Conservation (phyloP, 2,888 invertebrate species). For the Pachycephus smyrnensis region DNA sequence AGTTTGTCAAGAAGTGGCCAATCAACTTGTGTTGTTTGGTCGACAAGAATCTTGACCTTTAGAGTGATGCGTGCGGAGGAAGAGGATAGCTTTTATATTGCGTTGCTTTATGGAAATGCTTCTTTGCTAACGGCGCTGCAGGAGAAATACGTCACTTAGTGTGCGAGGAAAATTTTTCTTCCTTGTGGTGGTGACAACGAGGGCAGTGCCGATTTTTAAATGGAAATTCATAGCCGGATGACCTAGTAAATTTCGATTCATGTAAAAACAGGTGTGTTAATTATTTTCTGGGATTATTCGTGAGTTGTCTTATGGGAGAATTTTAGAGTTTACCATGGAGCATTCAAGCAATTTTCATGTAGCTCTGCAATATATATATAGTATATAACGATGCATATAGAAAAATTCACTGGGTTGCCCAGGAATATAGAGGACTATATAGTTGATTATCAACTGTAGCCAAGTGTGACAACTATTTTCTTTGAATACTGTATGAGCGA, state of each 20-base stretch:
- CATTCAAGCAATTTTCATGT: not conserved
- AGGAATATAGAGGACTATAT: not conserved
- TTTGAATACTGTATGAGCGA: constrained; percentile 11
- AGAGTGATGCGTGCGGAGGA: not conserved
- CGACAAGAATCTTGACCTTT: not conserved
- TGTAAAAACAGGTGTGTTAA: not conserved
- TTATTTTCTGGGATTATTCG: not conserved
- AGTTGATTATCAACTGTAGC: not conserved
- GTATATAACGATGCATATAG: not conserved
- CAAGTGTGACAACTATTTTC: not conserved
- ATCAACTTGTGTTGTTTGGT: not conserved
- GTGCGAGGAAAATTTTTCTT: too few relatives aligned
- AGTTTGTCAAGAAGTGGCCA: not conserved
- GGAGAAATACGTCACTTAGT: not conserved
- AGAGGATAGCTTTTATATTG: not conserved
- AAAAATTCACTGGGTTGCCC: not conserved
- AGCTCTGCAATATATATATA: not conserved
- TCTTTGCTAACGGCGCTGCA: not conserved
- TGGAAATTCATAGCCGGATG: not conserved
- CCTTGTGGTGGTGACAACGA: not conserved
- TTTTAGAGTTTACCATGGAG: not conserved
- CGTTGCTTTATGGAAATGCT: constrained; percentile 14
- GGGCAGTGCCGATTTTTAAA: not conserved
- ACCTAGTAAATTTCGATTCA: not conserved
- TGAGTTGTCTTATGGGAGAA: not conserved